Base-by-base conservation (phyloP, 2,797 vertebrate genomes). In the Anas acuta region DNA sequence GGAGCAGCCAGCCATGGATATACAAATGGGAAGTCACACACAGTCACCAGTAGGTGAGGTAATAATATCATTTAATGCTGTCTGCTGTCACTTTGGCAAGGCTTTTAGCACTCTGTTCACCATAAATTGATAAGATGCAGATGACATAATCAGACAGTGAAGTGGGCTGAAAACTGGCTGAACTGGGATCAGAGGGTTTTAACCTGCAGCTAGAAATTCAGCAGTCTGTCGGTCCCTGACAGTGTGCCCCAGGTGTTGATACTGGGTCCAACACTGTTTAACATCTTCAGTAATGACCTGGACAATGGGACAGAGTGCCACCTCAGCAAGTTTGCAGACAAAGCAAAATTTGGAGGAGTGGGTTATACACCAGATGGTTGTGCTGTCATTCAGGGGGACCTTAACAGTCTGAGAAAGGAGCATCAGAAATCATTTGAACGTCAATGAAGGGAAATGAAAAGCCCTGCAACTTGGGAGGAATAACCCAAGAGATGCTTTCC, bases 21-120 rank as follows among this genome's bases (percentile, higher is more conserved):
- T 5, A 7, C 10, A 49, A 62, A 49, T 5, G 23, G 6, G 17
- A 56, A 79, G 57, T 30, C 25, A 30, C 37, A 35, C 9, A 9
- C 0, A 0, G 35, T 10, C 28, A 21, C 32, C 0, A 0, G 14
- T 13, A 54, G 18, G 23, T 1, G 8, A 35, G 3, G 4, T 10
- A 6, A 90, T 18, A 69, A n/a, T 23, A 43, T 30, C 3, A 43
- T 30, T 3, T 61, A 25, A n/a, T 15, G 4, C 7, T 47, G 15
- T 33, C n/a, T 53, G 20, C 49, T 39, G 66, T 77, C 30, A 60
- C 15, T 77, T 82, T 39, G 35, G 13, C 39, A 85, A 65, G 30
- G 30, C 8, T 65, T 89, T 56, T 28, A 35, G 60, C 21, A 60
- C 4, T 0, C 0, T 39, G 22, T 61, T 83, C 45, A 37, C 58